phyloP scores from a whole-genome alignment of 2,888 invertebrate genomes.

The Criorhina ranunculi region DNA sequence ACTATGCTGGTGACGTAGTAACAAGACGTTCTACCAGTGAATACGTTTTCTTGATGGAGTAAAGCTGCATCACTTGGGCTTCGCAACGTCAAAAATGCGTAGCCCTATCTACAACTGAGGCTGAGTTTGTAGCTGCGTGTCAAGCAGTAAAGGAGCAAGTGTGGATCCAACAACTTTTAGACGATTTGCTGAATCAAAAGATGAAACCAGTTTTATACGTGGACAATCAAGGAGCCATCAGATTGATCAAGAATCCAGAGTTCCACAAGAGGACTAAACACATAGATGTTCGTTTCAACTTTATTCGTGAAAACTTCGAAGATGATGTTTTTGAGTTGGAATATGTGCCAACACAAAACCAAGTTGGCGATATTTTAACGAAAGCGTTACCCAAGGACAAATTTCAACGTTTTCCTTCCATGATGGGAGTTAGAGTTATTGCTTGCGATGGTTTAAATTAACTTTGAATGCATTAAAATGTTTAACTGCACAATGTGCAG shows the following conservation, averaged over 20 bases:
- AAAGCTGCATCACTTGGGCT: slow-evolving; percentile 42
- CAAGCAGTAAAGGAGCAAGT: slow-evolving; percentile 50
- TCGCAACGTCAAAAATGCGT: slow-evolving; percentile 56
- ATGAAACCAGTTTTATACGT: slow-evolving; percentile 59
- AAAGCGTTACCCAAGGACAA: slow-evolving; percentile 40
- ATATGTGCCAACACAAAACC: slow-evolving; percentile 43
- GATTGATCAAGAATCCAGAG: slow-evolving; percentile 58
- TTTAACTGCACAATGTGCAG: no score
- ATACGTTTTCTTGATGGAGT: slow-evolving; percentile 39
- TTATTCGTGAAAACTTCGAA: slow-evolving; percentile 33
- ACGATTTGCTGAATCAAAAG: slow-evolving; percentile 19
- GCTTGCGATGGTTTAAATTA: background rate
- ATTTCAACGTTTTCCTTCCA: slow-evolving; percentile 48
- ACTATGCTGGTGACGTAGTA: slow-evolving; percentile 69
- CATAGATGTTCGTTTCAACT: slow-evolving; percentile 54
- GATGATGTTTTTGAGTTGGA: slow-evolving; percentile 29
- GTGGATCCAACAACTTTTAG: slow-evolving; percentile 43
- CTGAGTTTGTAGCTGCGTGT: slow-evolving; percentile 59
- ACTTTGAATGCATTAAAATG: background rate
- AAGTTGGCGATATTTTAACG: slow-evolving; percentile 50
- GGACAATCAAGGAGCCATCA: slow-evolving; percentile 48
- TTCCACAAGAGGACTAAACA: slow-evolving; percentile 64
- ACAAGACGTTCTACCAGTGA: slow-evolving; percentile 67
- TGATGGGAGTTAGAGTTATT: slow-evolving; percentile 41
- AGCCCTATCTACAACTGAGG: slow-evolving; percentile 54